These are phyloP conservation scores for Protosalanx chinensis DNA, from an alignment of 2,797 vertebrate genomes.

Conservation along the genomic window DNA sequence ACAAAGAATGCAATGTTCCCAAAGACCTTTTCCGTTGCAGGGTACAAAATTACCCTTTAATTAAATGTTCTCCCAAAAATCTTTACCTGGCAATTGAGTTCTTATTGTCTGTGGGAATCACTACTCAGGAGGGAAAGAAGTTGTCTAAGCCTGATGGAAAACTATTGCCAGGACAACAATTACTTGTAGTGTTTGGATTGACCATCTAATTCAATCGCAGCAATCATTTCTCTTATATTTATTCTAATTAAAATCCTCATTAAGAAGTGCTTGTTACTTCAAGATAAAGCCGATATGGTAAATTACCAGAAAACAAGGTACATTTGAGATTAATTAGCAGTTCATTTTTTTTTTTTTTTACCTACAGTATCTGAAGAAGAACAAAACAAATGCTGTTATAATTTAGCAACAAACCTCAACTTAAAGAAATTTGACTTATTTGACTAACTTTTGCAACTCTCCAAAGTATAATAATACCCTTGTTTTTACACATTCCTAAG, in stretches of 20 bases:
- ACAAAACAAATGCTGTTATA: conserved; percentile 27
- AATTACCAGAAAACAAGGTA: conserved; percentile 64
- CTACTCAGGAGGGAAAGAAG: conserved; percentile 67
- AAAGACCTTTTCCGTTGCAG: conserved; percentile 56
- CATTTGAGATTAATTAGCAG: conserved; percentile 71
- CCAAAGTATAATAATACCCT: no score
- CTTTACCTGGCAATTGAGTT: conserved; percentile 61
- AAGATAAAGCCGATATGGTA: conserved; percentile 62
- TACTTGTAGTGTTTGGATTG: conserved; percentile 68
- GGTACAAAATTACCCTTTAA: conserved; percentile 62
- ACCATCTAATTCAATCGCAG: conserved; percentile 75
- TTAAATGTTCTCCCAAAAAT: conserved; percentile 61
- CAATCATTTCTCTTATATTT: conserved; percentile 70
- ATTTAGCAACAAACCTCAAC: neutral
- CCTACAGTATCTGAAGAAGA: conserved; percentile 36
- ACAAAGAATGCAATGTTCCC: conserved; percentile 46
- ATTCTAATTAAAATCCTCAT: conserved; percentile 83
- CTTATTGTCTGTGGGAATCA: conserved; percentile 62
- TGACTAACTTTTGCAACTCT: no score
- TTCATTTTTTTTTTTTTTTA: conserved; percentile 68
- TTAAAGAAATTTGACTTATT: no score
- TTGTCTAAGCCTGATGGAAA: conserved; percentile 66
- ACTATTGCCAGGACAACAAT: conserved; percentile 67
- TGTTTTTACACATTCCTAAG: no score
- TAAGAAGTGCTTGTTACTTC: conserved; percentile 67